A percentile compares a stretch with the other conserved stretches of the same genome.
These are phyloP conservation scores for Phorcus lineatus DNA, from an alignment of 2,888 invertebrate species.

Conservation along the genomic window DNA sequence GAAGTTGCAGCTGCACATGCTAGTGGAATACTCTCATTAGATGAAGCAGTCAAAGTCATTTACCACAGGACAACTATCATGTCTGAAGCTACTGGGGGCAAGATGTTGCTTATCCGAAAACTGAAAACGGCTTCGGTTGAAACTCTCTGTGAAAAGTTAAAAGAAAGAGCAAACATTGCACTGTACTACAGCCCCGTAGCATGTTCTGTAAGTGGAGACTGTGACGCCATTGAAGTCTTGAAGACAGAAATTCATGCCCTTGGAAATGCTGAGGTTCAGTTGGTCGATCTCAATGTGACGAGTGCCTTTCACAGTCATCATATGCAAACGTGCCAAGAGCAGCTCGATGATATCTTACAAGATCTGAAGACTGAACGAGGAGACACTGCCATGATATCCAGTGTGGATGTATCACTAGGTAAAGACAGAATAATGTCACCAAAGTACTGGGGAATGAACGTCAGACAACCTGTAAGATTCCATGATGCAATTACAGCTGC, in stretches of 20 bases:
- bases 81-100: conserved; percentile 46
- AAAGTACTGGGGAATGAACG: conserved; percentile 60
- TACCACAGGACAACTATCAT: conserved; percentile 51
- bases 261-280: conserved; percentile 22
- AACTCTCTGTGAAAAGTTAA: conserved; percentile 28
- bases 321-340: conserved; percentile 41
- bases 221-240: conserved; percentile 36
- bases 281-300: conserved; percentile 48
- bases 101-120: conserved; percentile 55
- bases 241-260: conserved; percentile 33
- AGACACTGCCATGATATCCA: conserved; percentile 47
- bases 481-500: conserved; percentile 39
- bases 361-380: conserved; percentile 33
- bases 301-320: conserved; percentile 62
- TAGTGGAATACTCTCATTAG: conserved; percentile 42
- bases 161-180: conserved; percentile 36
- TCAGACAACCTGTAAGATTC: conserved; percentile 56
- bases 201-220: conserved; percentile 50
- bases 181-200: conserved; percentile 46
- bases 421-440: conserved; percentile 37
- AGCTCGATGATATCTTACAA: conserved; percentile 38
- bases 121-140: conserved; percentile 38
- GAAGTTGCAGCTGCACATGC: conserved; percentile 58
- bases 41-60: conserved; percentile 56
- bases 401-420: conserved; percentile 50